phyloP scores from a whole-genome alignment of 1,140 invertebrate species.

The Zaprionus tsacasi region DNA sequence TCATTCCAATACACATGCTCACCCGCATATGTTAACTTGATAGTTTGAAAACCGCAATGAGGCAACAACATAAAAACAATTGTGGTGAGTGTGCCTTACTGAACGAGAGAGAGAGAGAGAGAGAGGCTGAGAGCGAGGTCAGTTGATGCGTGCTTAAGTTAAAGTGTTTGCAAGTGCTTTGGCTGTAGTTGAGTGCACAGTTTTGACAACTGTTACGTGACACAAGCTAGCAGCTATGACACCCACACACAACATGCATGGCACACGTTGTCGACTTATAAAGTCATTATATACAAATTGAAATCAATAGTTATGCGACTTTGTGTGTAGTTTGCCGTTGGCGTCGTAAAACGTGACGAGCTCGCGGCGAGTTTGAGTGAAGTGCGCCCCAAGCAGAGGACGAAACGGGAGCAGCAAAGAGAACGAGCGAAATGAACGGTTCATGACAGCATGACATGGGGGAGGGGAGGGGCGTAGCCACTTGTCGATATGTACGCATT shows the following conservation, averaged over 20 bases:
- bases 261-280: slow-evolving; percentile 31
- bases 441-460: slow-evolving; percentile 1
- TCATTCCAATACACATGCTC: neutral
- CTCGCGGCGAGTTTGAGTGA: slow-evolving; percentile 9
- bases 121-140: neutral
- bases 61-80: neutral
- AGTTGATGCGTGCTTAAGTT: slow-evolving; percentile 18
- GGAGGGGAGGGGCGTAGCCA: slow-evolving; percentile 1
- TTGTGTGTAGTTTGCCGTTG: slow-evolving; percentile 8
- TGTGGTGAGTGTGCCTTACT: slow-evolving; percentile 27
- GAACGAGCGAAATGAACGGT: neutral
- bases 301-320: slow-evolving; percentile 46
- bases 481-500: slow-evolving; percentile 10
- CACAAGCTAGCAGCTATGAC: neutral
- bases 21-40: neutral
- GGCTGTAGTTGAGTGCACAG: neutral
- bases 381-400: slow-evolving; percentile 2
- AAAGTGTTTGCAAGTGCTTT: neutral
- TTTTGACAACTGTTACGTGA: slow-evolving; percentile 10
- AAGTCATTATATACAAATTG: slow-evolving; percentile 42
- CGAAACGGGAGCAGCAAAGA: neutral
- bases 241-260: neutral
- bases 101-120: neutral
- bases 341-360: slow-evolving; percentile 29
- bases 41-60: neutral